Conservation (phyloP, 2,888 invertebrate species). For the Sarcophaga carnaria region DNA sequence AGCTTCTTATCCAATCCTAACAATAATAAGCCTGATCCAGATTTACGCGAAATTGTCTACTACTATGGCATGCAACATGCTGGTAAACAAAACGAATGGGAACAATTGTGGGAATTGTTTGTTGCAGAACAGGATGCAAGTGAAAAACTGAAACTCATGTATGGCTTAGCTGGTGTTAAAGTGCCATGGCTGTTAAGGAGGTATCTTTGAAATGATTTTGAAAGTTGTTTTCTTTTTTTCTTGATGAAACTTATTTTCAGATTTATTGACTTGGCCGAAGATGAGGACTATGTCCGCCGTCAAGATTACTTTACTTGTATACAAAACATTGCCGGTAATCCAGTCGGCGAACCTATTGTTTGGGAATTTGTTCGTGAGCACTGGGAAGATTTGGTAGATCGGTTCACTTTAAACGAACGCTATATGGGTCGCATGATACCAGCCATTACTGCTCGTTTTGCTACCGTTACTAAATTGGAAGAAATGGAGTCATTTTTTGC, state of each 20-base stretch:
- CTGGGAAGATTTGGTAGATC: slow-evolving; percentile 88
- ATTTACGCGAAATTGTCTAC: slow-evolving; percentile 86
- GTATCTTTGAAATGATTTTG: slow-evolving; percentile 79
- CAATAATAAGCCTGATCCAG: slow-evolving; percentile 83
- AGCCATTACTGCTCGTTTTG: slow-evolving; percentile 86
- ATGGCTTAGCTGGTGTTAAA: slow-evolving; percentile 87
- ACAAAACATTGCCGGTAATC: slow-evolving; percentile 86
- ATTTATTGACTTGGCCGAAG: slow-evolving; percentile 87
- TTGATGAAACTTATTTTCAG: slow-evolving; percentile 81
- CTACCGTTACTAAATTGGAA: slow-evolving; percentile 86
- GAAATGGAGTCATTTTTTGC: slow-evolving; percentile 91
- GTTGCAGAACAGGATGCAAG: slow-evolving; percentile 88
- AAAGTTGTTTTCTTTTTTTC: not conserved
- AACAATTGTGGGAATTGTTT: slow-evolving; percentile 89
- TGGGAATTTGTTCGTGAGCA: slow-evolving; percentile 93
- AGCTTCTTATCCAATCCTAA: slow-evolving; percentile 84
- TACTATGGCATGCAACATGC: slow-evolving; percentile 87
- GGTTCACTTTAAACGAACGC: slow-evolving; percentile 93
- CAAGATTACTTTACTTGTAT: slow-evolving; percentile 93
- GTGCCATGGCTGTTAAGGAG: slow-evolving; percentile 86
- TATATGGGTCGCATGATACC: slow-evolving; percentile 90
- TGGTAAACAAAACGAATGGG: slow-evolving; percentile 87
- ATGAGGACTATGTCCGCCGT: slow-evolving; percentile 88
- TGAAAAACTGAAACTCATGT: slow-evolving; percentile 88
- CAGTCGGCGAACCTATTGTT: slow-evolving; percentile 87